Conservation (phyloP, 2,797 vertebrate species). For the Enteromius radiatus region DNA sequence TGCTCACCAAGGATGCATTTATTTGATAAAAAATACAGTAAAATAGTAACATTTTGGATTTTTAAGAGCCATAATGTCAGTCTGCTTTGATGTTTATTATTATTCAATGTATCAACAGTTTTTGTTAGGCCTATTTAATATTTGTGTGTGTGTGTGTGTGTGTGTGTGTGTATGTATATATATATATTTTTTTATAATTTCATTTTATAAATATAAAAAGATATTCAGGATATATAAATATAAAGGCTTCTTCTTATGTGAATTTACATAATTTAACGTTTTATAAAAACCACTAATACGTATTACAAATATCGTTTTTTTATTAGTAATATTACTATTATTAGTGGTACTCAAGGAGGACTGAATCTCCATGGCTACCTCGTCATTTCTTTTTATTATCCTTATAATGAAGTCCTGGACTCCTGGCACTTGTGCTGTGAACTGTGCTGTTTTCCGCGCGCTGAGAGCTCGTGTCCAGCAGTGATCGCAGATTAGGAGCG, state of each 20-base stretch:
- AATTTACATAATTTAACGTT: not conserved
- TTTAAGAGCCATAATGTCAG: not conserved
- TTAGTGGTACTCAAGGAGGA: not conserved
- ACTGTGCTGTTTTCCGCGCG: slow-evolving; percentile 24
- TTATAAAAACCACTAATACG: not conserved
- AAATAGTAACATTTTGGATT: not conserved
- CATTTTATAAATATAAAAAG: not conserved
- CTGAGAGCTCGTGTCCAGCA: slow-evolving; percentile 13
- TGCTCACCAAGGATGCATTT: not conserved
- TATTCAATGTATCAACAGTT: not conserved
- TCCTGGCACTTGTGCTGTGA: not conserved
- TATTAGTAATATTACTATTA: not conserved
- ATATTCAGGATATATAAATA: not conserved
- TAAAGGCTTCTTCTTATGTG: not conserved
- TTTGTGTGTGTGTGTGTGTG: no score
- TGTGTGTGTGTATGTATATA: no score
- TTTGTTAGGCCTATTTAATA: no score
- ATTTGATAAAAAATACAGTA: not conserved
- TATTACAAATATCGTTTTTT: no score
- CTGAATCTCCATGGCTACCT: slow-evolving; percentile 53
- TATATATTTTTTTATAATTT: no score
- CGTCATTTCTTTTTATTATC: not conserved
- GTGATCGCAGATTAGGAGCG: slow-evolving; percentile 4
- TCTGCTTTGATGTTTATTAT: not conserved
- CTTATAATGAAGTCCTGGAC: not conserved